A percentile compares a stretch with the other conserved stretches of the same genome.
Conservation (phyloP, 2,797 vertebrate genomes). For the Spinibarbus caldwelli region DNA sequence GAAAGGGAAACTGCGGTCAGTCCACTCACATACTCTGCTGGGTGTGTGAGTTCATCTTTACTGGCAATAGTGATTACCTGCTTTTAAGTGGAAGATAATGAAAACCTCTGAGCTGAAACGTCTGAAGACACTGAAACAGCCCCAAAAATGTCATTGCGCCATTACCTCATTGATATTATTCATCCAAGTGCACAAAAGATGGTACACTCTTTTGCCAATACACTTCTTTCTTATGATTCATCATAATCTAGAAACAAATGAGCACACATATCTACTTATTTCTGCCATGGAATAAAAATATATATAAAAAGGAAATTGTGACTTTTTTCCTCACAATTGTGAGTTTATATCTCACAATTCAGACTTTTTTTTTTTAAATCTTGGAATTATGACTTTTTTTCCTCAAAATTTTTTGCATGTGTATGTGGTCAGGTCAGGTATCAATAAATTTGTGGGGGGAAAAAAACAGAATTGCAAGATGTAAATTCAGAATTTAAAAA, state of each 20-base stretch:
- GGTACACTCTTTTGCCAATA: background rate
- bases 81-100: slow-evolving; percentile 20
- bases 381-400: too few species aligned
- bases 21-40: too few species aligned
- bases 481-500: too few species aligned
- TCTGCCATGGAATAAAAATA: background rate
- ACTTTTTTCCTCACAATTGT: too few species aligned
- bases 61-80: background rate
- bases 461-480: too few species aligned
- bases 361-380: too few species aligned
- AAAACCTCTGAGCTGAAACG: slow-evolving; percentile 10
- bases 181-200: background rate
- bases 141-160: background rate
- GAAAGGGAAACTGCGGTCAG: background rate
- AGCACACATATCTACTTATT: background rate
- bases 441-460: too few species aligned
- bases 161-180: slow-evolving; percentile 14
- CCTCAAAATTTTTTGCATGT: too few species aligned
- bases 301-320: background rate
- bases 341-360: too few species aligned
- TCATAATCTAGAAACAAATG: background rate
- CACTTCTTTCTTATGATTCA: background rate
- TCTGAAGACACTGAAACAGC: slow-evolving; percentile 15
- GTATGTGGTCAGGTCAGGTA: too few species aligned
- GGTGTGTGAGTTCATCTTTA: background rate